Percentiles rank a stretch among this genome's conserved stretches.
Conservation (phyloP, 1,140 invertebrate species). For the Orchesella cincta region DNA sequence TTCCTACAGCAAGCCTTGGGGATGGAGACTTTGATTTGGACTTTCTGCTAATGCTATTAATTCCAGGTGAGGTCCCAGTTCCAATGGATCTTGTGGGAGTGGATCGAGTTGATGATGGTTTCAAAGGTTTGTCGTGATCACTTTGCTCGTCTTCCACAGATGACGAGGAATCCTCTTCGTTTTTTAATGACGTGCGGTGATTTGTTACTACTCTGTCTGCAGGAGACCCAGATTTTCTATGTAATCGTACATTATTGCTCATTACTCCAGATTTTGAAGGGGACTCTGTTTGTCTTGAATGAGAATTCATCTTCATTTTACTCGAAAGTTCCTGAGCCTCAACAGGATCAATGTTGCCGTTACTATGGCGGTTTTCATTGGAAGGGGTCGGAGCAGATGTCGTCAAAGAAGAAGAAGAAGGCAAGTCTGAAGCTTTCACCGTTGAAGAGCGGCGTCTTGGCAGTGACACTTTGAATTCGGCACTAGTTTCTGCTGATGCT, state of each 20-base stretch:
- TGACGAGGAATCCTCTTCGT: conserved; percentile 10
- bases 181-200: not conserved
- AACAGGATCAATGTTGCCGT: conserved; percentile 7
- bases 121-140: conserved; percentile 1
- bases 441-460: not conserved
- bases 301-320: not conserved
- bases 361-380: conserved; percentile 3
- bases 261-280: not conserved
- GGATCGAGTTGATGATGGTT: not conserved
- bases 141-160: conserved; percentile 9
- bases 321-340: not conserved
- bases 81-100: not conserved
- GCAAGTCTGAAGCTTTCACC: not conserved
- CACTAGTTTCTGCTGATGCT: not conserved
- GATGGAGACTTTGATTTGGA: conserved; percentile 21
- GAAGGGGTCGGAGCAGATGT: not conserved
- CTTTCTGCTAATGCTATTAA: not conserved
- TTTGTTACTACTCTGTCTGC: not conserved
- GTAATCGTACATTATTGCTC: not conserved
- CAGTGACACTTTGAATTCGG: conserved; percentile 28
- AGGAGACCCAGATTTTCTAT: conserved; percentile 11
- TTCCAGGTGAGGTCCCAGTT: too few species aligned
- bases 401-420: too few species aligned
- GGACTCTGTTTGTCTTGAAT: not conserved
- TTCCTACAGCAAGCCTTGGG: too few species aligned